Percentiles rank a stretch among this genome's conserved stretches.
phyloP scores from a whole-genome alignment of 2,113 vertebrate genomes.

The Parus major region DNA sequence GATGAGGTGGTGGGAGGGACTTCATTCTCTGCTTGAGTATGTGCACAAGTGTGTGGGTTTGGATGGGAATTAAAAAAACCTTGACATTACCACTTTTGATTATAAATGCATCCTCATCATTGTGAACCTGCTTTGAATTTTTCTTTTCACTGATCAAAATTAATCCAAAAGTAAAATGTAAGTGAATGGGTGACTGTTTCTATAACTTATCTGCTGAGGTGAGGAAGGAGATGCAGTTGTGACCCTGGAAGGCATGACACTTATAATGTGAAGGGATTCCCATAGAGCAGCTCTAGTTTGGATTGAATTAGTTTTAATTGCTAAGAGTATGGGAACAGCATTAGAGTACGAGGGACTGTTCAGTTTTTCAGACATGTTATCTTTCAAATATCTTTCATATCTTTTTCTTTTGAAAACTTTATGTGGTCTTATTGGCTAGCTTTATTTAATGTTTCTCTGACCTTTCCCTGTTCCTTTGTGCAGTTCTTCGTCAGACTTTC shows the following conservation, averaged over 20 bases:
- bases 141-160: neutral
- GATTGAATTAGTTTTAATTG: neutral
- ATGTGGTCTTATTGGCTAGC: neutral
- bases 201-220: neutral
- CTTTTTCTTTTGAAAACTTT: neutral
- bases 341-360: neutral
- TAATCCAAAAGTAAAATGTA: neutral
- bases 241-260: neutral
- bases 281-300: neutral
- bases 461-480: neutral
- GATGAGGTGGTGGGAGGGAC: neutral
- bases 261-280: neutral
- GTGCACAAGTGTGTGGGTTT: neutral
- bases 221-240: neutral
- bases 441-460: neutral
- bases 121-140: neutral
- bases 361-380: neutral
- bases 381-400: neutral
- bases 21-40: neutral
- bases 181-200: neutral
- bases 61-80: neutral
- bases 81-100: neutral
- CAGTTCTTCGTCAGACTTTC: slow-evolving; percentile 91
- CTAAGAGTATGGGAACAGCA: neutral
- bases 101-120: neutral